Percentiles rank a stretch among this genome's conserved stretches.
Conservation (phyloP, 1,140 invertebrate species). For the Triops cancriformis region DNA sequence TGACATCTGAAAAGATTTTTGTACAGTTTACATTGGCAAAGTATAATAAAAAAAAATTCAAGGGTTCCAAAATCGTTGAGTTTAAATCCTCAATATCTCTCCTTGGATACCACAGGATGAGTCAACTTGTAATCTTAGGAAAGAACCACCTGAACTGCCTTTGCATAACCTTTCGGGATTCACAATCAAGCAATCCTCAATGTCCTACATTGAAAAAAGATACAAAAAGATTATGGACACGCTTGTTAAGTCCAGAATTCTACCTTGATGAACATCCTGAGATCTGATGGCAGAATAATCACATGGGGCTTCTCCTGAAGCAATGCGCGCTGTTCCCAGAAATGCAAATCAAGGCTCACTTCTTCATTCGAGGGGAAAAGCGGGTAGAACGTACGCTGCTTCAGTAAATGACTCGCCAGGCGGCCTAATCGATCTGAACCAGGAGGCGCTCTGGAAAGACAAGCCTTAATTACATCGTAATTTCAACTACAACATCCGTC, state of each 20-base stretch:
- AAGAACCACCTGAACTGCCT: constrained; percentile 49
- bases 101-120: background rate
- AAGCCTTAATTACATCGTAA: background rate
- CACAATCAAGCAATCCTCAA: constrained; percentile 64
- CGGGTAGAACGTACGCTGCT: constrained; percentile 72
- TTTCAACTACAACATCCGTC: background rate
- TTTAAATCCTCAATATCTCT: background rate
- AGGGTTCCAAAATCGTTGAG: background rate
- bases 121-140: constrained; percentile 45
- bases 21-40: background rate
- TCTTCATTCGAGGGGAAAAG: constrained; percentile 61
- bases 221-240: constrained; percentile 29
- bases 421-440: constrained; percentile 56
- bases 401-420: constrained; percentile 60
- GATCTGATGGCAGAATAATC: constrained; percentile 71
- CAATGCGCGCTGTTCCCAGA: constrained; percentile 57
- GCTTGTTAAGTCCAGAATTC: constrained; percentile 27
- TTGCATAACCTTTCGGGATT: constrained; percentile 76
- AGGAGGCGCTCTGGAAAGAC: constrained; percentile 21
- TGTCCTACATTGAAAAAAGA: constrained; percentile 46
- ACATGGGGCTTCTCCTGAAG: constrained; percentile 66
- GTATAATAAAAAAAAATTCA: background rate
- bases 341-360: constrained; percentile 56
- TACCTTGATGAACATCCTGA: constrained; percentile 72
- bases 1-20: background rate